These are phyloP conservation scores for Chaitophorus viminalis DNA, from an alignment of 2,888 invertebrate genomes.

Conservation along the genomic window DNA sequence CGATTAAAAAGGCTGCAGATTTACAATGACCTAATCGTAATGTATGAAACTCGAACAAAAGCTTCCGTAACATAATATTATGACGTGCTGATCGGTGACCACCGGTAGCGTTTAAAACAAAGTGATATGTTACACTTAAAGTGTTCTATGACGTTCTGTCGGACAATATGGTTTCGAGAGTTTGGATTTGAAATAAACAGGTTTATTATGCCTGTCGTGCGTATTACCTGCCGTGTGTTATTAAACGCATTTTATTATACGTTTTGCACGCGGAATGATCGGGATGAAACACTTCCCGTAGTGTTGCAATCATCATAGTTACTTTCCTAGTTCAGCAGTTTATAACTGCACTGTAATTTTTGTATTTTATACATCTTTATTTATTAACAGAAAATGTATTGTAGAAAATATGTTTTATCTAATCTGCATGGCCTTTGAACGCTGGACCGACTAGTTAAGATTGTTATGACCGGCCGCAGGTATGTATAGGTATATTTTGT, in stretches of 20 bases:
- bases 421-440: constrained; percentile 42
- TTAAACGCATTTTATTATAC: not conserved
- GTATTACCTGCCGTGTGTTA: too few relatives aligned
- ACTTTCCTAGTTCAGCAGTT: not conserved
- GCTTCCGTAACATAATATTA: too few relatives aligned
- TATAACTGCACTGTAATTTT: not conserved
- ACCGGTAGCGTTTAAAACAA: not conserved
- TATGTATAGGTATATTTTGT: not conserved
- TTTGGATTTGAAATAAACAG: not conserved
- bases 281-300: not conserved
- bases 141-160: not conserved
- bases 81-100: not conserved
- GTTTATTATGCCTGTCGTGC: not conserved
- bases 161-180: not conserved
- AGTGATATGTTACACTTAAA: not conserved
- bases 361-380: not conserved
- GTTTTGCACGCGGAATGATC: not conserved
- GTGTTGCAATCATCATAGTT: not conserved
- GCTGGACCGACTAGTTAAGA: not conserved
- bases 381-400: too few relatives aligned
- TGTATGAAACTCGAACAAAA: too few relatives aligned
- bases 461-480: not conserved
- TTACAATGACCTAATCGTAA: not conserved
- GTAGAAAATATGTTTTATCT: constrained; percentile 31
- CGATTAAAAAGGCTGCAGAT: not conserved